Base-by-base conservation (phyloP, 2,888 invertebrate genomes). In the Microctonus hyperodae region DNA sequence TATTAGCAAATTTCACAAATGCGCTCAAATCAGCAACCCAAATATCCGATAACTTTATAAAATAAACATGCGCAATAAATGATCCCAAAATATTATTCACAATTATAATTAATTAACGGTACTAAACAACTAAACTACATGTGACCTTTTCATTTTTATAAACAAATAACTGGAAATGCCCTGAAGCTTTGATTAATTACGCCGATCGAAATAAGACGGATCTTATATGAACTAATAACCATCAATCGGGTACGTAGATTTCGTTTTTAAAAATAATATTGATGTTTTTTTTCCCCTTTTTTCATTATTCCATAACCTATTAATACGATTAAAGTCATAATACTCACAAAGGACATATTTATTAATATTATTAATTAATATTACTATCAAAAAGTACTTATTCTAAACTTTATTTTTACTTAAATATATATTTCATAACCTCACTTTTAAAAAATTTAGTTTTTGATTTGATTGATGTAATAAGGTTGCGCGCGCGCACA, bases 1-100 rank as follows among this genome's bases (percentile, higher is more conserved):
- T 81, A 78, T 80, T 81, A 81, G 78, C 76, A 78, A 79, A 75
- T 78, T 78, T 70, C 73, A 79, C 76, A 66, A 72, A 75, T 70
- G 71, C 75, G 71, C 68, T 77, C 80, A 80, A 81, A 77, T 78
- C 70, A 75, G 72, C 73, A 73, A 74, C 74, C 71, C 58, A 70
- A 69, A 59, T 53, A 64, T 67, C 68, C 57, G 66, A 69, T 68
- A 67, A 48, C 65, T 55, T 61, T 48, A 55, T 55, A 33, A 55
- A 55, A 55, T 55, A 55, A 55, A 16, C 55, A 28, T 28, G 33
- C n/a, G 6, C 20, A 33, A 28, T 44, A 23, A 44, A 59, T 59
- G 11, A 44, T 60, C 40, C n/a, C 28, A 16, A 31, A 44, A 20
- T 60, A 60, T 48, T 20, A 55, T 53, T 56, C 20, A 64, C 64